These are phyloP conservation scores for Picus viridis DNA, from an alignment of 2,797 vertebrate genomes.

Conservation along the genomic window DNA sequence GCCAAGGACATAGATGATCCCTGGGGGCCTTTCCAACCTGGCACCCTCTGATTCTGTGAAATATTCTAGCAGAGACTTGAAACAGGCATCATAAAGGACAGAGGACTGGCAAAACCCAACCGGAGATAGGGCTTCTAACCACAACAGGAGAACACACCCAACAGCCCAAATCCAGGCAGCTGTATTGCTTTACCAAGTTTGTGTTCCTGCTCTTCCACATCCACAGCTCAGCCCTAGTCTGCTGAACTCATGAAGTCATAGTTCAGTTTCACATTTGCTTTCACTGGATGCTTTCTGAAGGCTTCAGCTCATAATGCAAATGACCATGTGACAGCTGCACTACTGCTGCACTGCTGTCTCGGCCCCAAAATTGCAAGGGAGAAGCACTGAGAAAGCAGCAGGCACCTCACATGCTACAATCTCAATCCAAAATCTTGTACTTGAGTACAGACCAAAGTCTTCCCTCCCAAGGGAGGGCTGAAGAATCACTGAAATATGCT, in stretches of 20 bases:
- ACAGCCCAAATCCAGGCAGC: background rate
- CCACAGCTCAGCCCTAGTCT: background rate
- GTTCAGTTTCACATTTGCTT: background rate
- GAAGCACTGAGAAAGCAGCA: background rate
- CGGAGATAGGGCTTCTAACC: background rate
- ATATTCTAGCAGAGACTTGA: background rate
- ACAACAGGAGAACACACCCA: background rate
- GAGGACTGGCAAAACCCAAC: rapidly evolving
- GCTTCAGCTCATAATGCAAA: background rate
- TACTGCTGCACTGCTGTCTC: background rate
- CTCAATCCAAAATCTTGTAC: background rate
- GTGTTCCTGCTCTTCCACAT: background rate
- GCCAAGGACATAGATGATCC: background rate
- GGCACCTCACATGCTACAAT: background rate
- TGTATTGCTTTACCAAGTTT: background rate
- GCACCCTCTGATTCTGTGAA: too few species aligned
- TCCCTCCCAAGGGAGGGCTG: background rate
- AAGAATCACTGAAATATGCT: background rate
- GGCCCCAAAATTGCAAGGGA: background rate
- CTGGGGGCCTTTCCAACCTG: too few species aligned
- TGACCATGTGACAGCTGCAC: background rate
- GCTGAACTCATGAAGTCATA: background rate
- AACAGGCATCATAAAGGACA: background rate
- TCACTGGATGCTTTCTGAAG: background rate
- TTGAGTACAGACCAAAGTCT: background rate